Evolutionary conservation across 2,113 vertebrate genomes (phyloP).

Genomic region (Amazona vittata): DNA sequence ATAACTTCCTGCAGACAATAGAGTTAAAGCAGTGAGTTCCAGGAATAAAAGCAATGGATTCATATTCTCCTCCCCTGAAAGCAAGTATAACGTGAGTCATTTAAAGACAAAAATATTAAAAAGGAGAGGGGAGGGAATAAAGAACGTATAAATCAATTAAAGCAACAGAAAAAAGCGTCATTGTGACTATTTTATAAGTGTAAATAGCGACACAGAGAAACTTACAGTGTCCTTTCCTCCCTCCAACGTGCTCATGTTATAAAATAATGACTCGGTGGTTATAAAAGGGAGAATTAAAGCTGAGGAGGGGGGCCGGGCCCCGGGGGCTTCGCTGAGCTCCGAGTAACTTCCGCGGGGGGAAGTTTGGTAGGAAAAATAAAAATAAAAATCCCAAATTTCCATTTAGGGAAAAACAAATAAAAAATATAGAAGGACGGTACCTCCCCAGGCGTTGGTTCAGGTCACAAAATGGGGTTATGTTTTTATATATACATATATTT

Average conservation of each 20-base stretch:
- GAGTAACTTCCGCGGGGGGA: not conserved
- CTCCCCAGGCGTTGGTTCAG: rapidly evolving
- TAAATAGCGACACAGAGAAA: not conserved
- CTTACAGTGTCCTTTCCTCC: not conserved
- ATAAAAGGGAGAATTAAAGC: not conserved
- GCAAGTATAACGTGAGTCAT: not conserved
- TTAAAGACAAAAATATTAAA: not conserved
- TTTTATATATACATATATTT: too few relatives aligned
- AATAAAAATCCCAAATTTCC: not conserved
- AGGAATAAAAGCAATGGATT: not conserved
- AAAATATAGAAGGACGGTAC: not conserved
- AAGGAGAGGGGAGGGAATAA: not conserved
- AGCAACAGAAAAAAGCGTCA: not conserved
- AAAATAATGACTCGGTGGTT: not conserved
- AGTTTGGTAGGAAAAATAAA: not conserved
- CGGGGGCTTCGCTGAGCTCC: not conserved
- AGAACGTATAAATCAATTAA: not conserved
- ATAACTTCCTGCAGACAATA: not conserved
- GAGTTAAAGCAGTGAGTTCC: not conserved
- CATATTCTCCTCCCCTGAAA: not conserved
- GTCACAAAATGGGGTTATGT: not conserved
- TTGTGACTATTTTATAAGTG: not conserved
- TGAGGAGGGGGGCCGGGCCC: not conserved
- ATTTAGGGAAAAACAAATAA: not conserved
- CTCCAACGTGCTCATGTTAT: not conserved